phyloP scores from a whole-genome alignment of 2,888 invertebrate genomes.

The Drosophila kokeensis region DNA sequence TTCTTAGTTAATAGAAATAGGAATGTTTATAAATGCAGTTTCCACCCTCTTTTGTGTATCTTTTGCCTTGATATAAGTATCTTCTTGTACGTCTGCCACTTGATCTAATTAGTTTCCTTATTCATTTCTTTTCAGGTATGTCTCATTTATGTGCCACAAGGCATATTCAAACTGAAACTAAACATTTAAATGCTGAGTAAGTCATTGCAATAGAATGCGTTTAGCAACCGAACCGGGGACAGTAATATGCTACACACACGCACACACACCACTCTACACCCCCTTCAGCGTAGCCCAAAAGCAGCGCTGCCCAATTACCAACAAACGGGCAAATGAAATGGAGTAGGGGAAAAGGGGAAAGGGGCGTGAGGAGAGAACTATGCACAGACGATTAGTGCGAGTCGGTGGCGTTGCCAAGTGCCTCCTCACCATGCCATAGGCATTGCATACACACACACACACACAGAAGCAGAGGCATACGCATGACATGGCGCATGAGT shows the following conservation, averaged over 20 bases:
- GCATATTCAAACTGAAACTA: neutral
- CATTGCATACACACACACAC: conserved; percentile 13
- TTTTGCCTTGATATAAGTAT: neutral
- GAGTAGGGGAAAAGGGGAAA: neutral
- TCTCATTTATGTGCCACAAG: conserved; percentile 23
- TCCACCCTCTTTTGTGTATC: neutral
- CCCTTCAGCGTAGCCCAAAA: neutral
- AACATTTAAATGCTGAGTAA: conserved; percentile 59
- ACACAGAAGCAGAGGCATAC: conserved; percentile 24
- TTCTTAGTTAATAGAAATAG: neutral
- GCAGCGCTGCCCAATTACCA: conserved; percentile 69
- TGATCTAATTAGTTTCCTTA: conserved; percentile 28
- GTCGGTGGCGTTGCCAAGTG: conserved; percentile 63
- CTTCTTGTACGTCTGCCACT: neutral
- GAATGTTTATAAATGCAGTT: neutral
- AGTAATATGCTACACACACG: neutral
- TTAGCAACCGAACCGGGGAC: conserved; percentile 19
- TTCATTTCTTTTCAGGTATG: conserved; percentile 51
- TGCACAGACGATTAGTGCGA: conserved; percentile 58
- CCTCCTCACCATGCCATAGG: conserved; percentile 27
- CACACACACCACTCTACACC: neutral
- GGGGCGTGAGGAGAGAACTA: neutral
- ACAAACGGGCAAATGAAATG: conserved; percentile 13
- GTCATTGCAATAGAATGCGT: conserved; percentile 48
- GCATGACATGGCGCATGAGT: conserved; percentile 49